Base-by-base conservation (phyloP, 37 sponge, comb jelly and placozoan genomes). In the Aplysina aerophoba region DNA sequence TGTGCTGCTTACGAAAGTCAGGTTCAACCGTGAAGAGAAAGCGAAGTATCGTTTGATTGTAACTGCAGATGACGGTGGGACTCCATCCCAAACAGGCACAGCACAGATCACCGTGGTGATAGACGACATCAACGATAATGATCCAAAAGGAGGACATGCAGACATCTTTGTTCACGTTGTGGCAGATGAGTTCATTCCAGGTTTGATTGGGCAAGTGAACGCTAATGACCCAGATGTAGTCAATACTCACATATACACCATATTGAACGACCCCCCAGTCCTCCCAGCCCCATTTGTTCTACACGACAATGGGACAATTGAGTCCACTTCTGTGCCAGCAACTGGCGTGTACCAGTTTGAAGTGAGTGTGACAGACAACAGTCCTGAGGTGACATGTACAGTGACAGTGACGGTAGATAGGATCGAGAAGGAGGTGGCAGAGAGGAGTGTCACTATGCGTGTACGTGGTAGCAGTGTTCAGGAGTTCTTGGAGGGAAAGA, bases 81-180 rank as follows among this genome's bases (percentile, higher is more conserved):
- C 1, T 40, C 94, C 94, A 28, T 60, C 86, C 35, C 79, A 88
- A 30, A 86, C 91, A 1, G 84, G 84, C 0, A 86, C 89, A 8
- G 81, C 91, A 2, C 64, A 59, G 20, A 65, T 94, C 0, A 80
- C 86, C 19, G 72, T 94, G 8, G 39, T 35, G 1, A 90, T 94
- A 0, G 54, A 22, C 15, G 94, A 94, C 65, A 59, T 88, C 33
- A 88, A 94, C 66, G 94, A 94, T 55, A 90, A 90, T 86, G 44
- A 59, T 20, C 91, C 94, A 0, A 37, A 40, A 22, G 35, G 58
- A n/a, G 90, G 87, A 6, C 72, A 83, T 8, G 81, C 89, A 22
- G 55, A 50, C 27, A 55, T 90, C 31, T 84, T 71, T 55, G 33
- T 90, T 28, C 86, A 85, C 55, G 89, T 86, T 19, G 24, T 81